phyloP scores from a whole-genome alignment of 2,888 invertebrate genomes.

The Nymphalis urticae region DNA sequence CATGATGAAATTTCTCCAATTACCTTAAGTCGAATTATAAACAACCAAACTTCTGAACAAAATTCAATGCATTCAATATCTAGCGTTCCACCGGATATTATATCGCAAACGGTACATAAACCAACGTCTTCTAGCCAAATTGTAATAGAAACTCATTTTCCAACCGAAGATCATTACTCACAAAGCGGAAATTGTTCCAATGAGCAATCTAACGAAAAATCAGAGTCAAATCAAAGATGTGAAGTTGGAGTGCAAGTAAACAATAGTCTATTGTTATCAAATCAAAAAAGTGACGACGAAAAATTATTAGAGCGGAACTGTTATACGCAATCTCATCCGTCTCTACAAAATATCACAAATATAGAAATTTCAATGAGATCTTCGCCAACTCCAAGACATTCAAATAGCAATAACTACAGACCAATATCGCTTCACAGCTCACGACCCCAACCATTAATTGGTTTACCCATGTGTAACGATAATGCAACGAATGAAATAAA shows the following conservation, averaged over 20 bases:
- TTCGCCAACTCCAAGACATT: constrained; percentile 57
- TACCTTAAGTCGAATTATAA: constrained; percentile 71
- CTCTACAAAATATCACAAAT: constrained; percentile 76
- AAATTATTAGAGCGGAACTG: constrained; percentile 71
- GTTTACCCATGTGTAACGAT: constrained; percentile 53
- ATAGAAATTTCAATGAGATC: constrained; percentile 75
- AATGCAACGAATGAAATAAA: constrained; percentile 69
- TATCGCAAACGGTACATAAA: constrained; percentile 73
- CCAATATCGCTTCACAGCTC: constrained; percentile 74
- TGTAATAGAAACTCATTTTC: constrained; percentile 75
- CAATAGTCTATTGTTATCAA: constrained; percentile 57
- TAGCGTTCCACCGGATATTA: constrained; percentile 73
- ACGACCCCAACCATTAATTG: constrained; percentile 56
- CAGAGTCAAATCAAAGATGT: constrained; percentile 56
- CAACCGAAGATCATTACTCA: constrained; percentile 60
- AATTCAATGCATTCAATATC: constrained; percentile 48
- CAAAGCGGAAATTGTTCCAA: constrained; percentile 48
- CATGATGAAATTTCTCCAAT: constrained; percentile 84
- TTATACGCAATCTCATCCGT: constrained; percentile 64
- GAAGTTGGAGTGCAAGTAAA: constrained; percentile 65
- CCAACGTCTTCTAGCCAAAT: constrained; percentile 68
- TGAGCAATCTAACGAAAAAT: constrained; percentile 49
- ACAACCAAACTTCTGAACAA: constrained; percentile 61
- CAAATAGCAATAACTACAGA: constrained; percentile 65
- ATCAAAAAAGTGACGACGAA: constrained; percentile 79